Percentiles rank a stretch among this genome's conserved stretches.
phyloP scores from a whole-genome alignment of 2,797 vertebrate genomes.

The Emys orbicularis region DNA sequence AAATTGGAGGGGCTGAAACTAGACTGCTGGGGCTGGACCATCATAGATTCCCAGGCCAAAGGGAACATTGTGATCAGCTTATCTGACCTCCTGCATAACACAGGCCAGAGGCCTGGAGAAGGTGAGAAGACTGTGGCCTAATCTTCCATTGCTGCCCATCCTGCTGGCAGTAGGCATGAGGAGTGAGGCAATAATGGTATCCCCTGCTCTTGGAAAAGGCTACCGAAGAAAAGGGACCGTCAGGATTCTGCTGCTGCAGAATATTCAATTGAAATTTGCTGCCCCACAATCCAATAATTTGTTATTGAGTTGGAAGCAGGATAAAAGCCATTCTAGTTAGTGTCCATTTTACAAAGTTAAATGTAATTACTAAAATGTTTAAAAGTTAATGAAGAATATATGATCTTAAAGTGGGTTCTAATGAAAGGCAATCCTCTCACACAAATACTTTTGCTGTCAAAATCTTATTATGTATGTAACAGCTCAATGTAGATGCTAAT shows the following conservation, averaged over 20 bases:
- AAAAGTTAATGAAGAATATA: conserved; percentile 69
- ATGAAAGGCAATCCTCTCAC: conserved; percentile 43
- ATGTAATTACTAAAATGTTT: conserved; percentile 73
- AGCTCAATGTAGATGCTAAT: conserved; percentile 17
- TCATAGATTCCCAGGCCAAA: not conserved
- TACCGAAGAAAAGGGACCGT: conserved; percentile 50
- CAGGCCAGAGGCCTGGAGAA: not conserved
- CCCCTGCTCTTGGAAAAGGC: conserved; percentile 54
- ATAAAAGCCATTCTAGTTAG: conserved; percentile 67
- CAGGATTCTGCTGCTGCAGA: conserved; percentile 27
- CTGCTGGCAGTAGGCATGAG: conserved; percentile 38
- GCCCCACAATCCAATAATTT: conserved; percentile 56
- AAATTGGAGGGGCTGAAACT: conserved; percentile 2
- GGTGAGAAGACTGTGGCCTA: conserved; percentile 59
- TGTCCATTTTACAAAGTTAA: conserved; percentile 65
- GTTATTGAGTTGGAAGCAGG: conserved; percentile 51
- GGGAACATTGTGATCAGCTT: too few species aligned
- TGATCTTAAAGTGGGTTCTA: conserved; percentile 32
- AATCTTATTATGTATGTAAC: conserved; percentile 28
- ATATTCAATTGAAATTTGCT: conserved; percentile 71
- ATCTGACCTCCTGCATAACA: too few species aligned
- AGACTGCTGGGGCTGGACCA: not conserved
- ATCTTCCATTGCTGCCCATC: conserved; percentile 57
- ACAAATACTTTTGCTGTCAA: conserved; percentile 41
- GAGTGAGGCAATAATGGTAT: conserved; percentile 68